Evolutionary conservation across 2,113 vertebrate genomes (phyloP), one percentile per base, ranked within the genome.

Genomic region (Gobio gobio): DNA sequence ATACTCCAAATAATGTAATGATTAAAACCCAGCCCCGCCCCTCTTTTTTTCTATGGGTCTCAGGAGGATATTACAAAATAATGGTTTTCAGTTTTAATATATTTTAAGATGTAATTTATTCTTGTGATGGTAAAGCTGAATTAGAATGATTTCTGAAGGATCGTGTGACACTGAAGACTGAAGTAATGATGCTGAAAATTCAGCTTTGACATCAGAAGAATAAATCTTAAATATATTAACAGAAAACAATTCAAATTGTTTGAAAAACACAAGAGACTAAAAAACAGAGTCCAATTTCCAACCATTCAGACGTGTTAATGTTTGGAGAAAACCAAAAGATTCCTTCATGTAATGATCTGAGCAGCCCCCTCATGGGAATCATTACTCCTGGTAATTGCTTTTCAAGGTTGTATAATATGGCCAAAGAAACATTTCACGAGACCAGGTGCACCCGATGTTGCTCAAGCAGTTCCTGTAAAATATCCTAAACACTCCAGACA

Each of bases 321-420:
- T 49, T 63, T 64, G 58, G 40, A 47, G 33, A 26, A 29, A 64
- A 18, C 40, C 45, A 54, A 29, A 77, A 29, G 47, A 26, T 18
- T 26, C n/a, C 14, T 26, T 47, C 16, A 40, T 63, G n/a, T 63
- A 61, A 47, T 63, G 58, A 79, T 63, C 40, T 63, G 40, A 2
- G 40, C 14, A 64, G 78, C 4, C 0, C 43, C 40, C 78, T 45
- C n/a, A 45, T 80, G 40, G 78, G 78, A 79, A 79, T 63, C 8
- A 79, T 64, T 79, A 63, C 78, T 74, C 78, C 13, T 18, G 14
- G n/a, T 47, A 47, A 80, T 80, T 80, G 40, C 58, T 80, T 80
- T 80, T 80, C 40, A 47, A 47, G 78, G 58, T 63, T 20, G 59
- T 26, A 64, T 64, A 80, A 80, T 40, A 40, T 64, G 2, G 40